phyloP scores from a whole-genome alignment of 2,888 invertebrate genomes.

The Scotopteryx bipunctaria region DNA sequence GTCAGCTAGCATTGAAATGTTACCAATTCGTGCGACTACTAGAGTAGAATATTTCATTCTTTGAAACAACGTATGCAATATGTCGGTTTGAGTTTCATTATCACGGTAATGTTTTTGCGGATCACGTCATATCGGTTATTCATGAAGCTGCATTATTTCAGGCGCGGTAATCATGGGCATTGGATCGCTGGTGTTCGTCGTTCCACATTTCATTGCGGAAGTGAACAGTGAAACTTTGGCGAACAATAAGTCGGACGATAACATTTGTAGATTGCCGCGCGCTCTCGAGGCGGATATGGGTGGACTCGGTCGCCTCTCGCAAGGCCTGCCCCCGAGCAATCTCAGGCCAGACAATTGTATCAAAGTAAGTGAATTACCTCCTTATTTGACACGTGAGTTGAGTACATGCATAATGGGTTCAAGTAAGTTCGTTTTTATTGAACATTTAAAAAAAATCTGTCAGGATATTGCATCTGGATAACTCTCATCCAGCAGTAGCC shows the following conservation, averaged over 20 bases:
- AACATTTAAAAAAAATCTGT: too few species aligned
- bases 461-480: too few species aligned
- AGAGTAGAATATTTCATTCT: background rate
- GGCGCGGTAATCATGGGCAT: slow-evolving; percentile 96
- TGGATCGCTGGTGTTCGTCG: slow-evolving; percentile 95
- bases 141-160: slow-evolving; percentile 52
- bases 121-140: slow-evolving; percentile 12
- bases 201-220: slow-evolving; percentile 95
- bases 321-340: slow-evolving; percentile 89
- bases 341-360: slow-evolving; percentile 91
- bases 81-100: background rate
- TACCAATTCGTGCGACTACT: too few species aligned
- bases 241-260: slow-evolving; percentile 89
- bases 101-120: slow-evolving; percentile 1
- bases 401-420: too few species aligned
- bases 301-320: slow-evolving; percentile 87
- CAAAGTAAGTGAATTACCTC: slow-evolving; percentile 70
- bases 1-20: too few species aligned
- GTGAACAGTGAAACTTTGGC: slow-evolving; percentile 87
- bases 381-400: background rate
- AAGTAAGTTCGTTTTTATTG: too few species aligned
- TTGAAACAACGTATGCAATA: background rate
- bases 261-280: slow-evolving; percentile 90
- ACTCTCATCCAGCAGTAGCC: too few species aligned
- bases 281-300: slow-evolving; percentile 88